phyloP scores from a whole-genome alignment of 2,113 vertebrate genomes.

The Ahaetulla prasina region DNA sequence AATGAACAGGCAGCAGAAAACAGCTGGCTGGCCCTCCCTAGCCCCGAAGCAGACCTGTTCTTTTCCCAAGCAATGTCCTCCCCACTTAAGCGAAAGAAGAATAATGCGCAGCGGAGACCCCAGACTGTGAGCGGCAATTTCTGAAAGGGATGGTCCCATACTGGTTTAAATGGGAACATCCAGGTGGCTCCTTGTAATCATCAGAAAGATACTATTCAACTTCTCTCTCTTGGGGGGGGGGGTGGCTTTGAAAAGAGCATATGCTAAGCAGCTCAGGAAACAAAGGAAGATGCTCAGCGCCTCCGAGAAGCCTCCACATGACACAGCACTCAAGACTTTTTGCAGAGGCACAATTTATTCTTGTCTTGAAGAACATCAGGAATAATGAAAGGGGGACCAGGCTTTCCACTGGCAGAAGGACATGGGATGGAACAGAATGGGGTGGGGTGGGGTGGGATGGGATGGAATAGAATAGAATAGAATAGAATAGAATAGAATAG shows the following conservation, averaged over 20 bases:
- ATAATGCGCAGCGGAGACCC: constrained; percentile 54
- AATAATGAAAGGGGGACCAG: neutral
- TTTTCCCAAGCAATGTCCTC: constrained; percentile 11
- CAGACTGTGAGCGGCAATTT: constrained; percentile 56
- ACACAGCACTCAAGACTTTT: constrained; percentile 12
- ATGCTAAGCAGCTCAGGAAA: constrained; percentile 50
- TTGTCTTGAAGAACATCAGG: constrained; percentile 1
- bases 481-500: too few species aligned
- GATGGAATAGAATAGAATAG: too few species aligned
- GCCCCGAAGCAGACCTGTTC: neutral
- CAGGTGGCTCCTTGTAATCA: constrained; percentile 33
- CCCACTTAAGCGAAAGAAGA: constrained; percentile 39
- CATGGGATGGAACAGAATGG: too few species aligned
- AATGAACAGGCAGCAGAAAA: neutral
- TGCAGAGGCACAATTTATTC: constrained; percentile 29
- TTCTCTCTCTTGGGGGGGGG: constrained; percentile 25
- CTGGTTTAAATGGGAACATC: constrained; percentile 56
- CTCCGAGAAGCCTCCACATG: constrained; percentile 34
- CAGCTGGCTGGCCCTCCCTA: neutral
- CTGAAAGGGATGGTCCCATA: constrained; percentile 50
- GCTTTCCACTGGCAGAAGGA: neutral
- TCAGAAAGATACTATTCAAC: neutral
- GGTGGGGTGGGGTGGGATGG: too few species aligned
- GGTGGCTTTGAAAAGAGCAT: constrained; percentile 46
- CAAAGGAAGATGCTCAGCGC: neutral